Conservation (phyloP, 2,888 invertebrate genomes). For the Meteorus cinctellus region DNA sequence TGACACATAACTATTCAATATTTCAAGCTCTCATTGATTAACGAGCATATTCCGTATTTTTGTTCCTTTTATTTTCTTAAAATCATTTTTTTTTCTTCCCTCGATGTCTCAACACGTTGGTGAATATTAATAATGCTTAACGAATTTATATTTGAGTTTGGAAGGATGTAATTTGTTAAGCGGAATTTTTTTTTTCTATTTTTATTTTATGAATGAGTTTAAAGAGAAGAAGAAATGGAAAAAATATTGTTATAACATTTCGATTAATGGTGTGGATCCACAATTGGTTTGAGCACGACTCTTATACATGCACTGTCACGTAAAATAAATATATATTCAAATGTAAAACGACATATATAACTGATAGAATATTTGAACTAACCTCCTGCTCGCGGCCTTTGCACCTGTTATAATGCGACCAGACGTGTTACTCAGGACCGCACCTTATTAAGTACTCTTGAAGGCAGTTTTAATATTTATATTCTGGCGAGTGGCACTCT, state of each 20-base stretch:
- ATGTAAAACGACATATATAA: conserved; percentile 45
- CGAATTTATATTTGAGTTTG: too few relatives aligned
- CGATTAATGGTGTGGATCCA: not conserved
- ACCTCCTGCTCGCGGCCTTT: conserved; percentile 50
- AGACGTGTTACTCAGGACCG: conserved; percentile 51
- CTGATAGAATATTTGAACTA: conserved; percentile 63
- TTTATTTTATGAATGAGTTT: not conserved
- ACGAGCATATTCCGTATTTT: conserved; percentile 56
- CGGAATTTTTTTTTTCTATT: not conserved
- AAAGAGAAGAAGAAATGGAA: not conserved
- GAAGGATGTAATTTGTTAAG: not conserved
- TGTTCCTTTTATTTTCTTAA: conserved; percentile 44
- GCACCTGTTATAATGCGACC: conserved; percentile 69
- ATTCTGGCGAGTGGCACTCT: conserved; percentile 35
- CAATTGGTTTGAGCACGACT: conserved; percentile 8
- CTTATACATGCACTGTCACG: conserved; percentile 56
- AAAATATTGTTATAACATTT: not conserved
- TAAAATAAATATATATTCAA: conserved; percentile 57
- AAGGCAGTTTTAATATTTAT: conserved; percentile 20
- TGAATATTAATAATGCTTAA: not conserved
- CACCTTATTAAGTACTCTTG: conserved; percentile 56
- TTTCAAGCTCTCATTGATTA: conserved; percentile 60
- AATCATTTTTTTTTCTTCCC: conserved; percentile 57
- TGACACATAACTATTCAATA: not conserved
- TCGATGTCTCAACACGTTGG: not conserved